Evolutionary conservation across 2,888 invertebrate species (phyloP), one percentile per base, ranked within the genome.

Genomic region (Sicus ferrugineus): DNA sequence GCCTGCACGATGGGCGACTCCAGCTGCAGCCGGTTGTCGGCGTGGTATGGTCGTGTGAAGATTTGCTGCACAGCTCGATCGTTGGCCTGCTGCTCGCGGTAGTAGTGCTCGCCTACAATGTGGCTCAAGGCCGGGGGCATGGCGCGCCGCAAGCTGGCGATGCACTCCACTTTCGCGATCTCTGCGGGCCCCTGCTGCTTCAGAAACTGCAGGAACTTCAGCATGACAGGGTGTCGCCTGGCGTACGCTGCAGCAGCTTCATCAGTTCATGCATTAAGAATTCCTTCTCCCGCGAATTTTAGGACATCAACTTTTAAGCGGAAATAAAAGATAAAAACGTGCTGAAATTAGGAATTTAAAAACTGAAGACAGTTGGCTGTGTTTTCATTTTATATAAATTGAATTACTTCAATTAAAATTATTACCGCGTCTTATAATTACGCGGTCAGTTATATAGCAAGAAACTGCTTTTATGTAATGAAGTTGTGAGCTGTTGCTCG

Each of bases 91-190:
- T 70, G 70, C 16, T 78, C 76, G 26, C 72, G 69, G 70, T 82
- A 78, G 59, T 80, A 82, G 3, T 80, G 75, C 11, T 76, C 71
- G 2, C 83, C 83, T 4, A 84, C 77, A 2, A 82, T 61, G 70
- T 79, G 78, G 14, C 82, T 83, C 59, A 81, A 73, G 5, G 81
- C 83, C 72, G 84, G 68, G 0, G 83, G 83, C 84, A 83, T 83
- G 38, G 79, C 79, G 7, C 82, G 78, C 4, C 84, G 73, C 23
- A 83, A 61, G 52, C 79, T 79, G 34, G 77, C 76, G 19, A 80
- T 76, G 61, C 83, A 83, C 64, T 83, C 83, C 11, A 76, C 76
- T 0, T 78, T 75, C 0, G 79, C 77, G 1, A 79, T 80, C 70
- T 81, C 82, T 2, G 79, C 80, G 0, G 84, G 82, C 0, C 83